Conservation (phyloP, 2,888 invertebrate species). For the Philhelius pedissequus region DNA sequence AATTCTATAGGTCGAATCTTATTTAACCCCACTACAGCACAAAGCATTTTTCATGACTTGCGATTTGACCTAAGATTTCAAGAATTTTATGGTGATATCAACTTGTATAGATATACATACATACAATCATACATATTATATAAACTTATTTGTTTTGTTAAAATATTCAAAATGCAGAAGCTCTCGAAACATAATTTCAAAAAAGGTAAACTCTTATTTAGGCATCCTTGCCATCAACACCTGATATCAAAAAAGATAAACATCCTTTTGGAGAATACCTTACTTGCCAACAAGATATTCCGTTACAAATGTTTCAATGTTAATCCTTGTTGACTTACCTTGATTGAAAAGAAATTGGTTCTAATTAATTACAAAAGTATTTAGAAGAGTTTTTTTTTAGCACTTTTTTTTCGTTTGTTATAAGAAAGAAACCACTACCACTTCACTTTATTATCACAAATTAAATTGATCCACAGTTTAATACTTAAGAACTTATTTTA, state of each 20-base stretch:
- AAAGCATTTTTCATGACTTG: too few relatives aligned
- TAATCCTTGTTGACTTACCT: not conserved
- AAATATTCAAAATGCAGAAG: not conserved
- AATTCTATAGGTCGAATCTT: not conserved
- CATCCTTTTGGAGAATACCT: not conserved
- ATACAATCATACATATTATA: not conserved
- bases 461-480: not conserved
- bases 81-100: not conserved
- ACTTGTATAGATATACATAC: not conserved
- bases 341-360: not conserved
- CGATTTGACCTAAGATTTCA: not conserved
- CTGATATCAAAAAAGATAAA: not conserved
- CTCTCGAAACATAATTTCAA: not conserved
- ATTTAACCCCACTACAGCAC: not conserved
- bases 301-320: not conserved
- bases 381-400: not conserved
- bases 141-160: not conserved
- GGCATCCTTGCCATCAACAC: not conserved
- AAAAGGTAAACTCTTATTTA: not conserved
- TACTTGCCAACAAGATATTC: not conserved
- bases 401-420: not conserved
- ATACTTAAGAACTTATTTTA: not conserved
- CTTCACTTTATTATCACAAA: not conserved
- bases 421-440: not conserved
- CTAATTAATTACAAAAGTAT: not conserved